A percentile compares a stretch with the other conserved stretches of the same genome.
Conservation (phyloP, 2,888 invertebrate genomes). For the Dryobota labecula region DNA sequence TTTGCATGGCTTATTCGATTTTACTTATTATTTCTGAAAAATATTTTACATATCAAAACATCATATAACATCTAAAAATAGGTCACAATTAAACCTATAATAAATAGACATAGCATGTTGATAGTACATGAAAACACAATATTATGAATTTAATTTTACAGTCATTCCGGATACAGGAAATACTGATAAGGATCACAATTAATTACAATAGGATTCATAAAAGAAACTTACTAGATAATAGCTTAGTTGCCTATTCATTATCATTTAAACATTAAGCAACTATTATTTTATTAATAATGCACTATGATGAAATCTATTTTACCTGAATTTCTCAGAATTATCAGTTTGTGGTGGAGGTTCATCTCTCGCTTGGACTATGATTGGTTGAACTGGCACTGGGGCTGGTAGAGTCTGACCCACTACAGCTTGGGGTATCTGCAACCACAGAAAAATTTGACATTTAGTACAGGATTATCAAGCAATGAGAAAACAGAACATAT, state of each 20-base stretch:
- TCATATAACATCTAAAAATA: too few species aligned
- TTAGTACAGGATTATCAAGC: neutral
- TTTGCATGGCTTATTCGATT: too few species aligned
- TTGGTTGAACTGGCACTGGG: conserved; percentile 73
- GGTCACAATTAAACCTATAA: too few species aligned
- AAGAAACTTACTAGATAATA: neutral
- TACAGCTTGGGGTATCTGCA: conserved; percentile 41
- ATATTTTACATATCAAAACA: too few species aligned
- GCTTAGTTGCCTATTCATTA: too few species aligned
- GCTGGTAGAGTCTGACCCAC: conserved; percentile 27
- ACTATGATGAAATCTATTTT: neutral
- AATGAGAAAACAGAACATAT: neutral
- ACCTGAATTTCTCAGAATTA: conserved; percentile 82
- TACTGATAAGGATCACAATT: conserved; percentile 1
- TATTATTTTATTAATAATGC: too few species aligned
- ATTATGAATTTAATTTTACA: too few species aligned
- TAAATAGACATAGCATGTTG: too few species aligned
- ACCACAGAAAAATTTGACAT: neutral
- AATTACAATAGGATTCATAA: neutral
- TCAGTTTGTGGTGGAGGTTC: conserved; percentile 63
- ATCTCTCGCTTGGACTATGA: conserved; percentile 71
- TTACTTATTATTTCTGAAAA: neutral
- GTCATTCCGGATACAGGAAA: neutral
- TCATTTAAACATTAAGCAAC: conserved; percentile 10
- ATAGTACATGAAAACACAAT: too few species aligned